Evolutionary conservation across 2,113 vertebrate species (phyloP), one percentile per base, ranked within the genome.

Genomic region (Peromyscus leucopus): DNA sequence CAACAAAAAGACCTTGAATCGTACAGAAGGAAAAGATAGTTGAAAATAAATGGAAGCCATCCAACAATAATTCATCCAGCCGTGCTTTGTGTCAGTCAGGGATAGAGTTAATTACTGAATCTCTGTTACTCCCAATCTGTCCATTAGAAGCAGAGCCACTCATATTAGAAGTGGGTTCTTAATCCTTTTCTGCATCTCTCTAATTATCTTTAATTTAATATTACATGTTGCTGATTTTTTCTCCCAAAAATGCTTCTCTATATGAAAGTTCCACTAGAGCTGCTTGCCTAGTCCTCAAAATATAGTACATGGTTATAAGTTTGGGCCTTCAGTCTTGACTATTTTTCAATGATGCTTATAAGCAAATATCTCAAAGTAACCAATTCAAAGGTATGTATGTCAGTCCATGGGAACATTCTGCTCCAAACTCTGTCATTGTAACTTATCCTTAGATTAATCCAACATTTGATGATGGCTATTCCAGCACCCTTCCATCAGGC

Each of bases 381-480:
- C 17, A 59, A 12, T 75, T 71, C 46, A 92, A 59, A 71, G 28
- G 4, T 17, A 5, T 51, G 26, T 74, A 5, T 51, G 26, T 74
- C 36, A 59, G 39, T n/a, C 10, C 36, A 48, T 12, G 7, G 33
- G 26, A 61, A 17, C 39, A 51, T 13, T 24, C 36, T 67, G 55
- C 15, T 21, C 24, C 57, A 94, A 55, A 46, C 1, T 26, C 19
- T 93, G 1, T 1, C n/a, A 31, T 33, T 46, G 12, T 17, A 71
- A 15, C 80, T 24, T n/a, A 51, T 36, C 11, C 21, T 12, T 0
- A 0, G 13, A 7, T 1, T 21, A 87, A 7, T 28, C 28, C 63
- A 88, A 6, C 2, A 67, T n/a, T n/a, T 36, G 39, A 24, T 28
- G 21, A 48, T 28, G 36, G 10, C 3, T 26, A 39, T 7, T 31